These are phyloP conservation scores for Neoascia interrupta DNA, from an alignment of 2,888 invertebrate species.

Conservation along the genomic window DNA sequence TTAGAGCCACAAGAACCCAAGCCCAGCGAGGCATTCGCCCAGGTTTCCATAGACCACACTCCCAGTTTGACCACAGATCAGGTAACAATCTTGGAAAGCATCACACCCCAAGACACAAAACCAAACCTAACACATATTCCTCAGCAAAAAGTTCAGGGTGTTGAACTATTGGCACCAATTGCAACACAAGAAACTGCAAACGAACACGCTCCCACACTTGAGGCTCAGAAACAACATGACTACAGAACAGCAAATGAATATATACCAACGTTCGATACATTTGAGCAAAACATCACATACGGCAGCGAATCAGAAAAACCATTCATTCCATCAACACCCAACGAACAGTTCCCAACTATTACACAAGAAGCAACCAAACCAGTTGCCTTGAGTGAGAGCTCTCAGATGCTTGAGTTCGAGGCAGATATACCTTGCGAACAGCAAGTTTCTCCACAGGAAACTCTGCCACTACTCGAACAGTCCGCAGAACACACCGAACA, in stretches of 20 bases:
- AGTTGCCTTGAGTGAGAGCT: constrained; percentile 52
- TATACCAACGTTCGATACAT: constrained; percentile 48
- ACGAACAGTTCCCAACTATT: constrained; percentile 41
- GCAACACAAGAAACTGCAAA: constrained; percentile 51
- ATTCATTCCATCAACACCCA: constrained; percentile 40
- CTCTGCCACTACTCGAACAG: constrained; percentile 4
- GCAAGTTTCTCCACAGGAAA: constrained; percentile 10
- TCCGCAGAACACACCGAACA: constrained; percentile 27
- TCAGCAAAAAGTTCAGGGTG: constrained; percentile 52
- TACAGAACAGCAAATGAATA: constrained; percentile 46
- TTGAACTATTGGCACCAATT: constrained; percentile 49
- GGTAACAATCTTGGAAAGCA: constrained; percentile 57
- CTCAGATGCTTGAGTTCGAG: constrained; percentile 46
- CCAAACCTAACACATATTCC: constrained; percentile 37
- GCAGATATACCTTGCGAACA: constrained; percentile 24
- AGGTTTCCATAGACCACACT: constrained; percentile 30
- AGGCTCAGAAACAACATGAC: constrained; percentile 15
- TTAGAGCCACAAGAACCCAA: constrained; percentile 41
- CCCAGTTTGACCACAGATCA: constrained; percentile 45
- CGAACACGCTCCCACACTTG: constrained; percentile 58
- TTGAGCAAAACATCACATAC: constrained; percentile 49
- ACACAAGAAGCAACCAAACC: constrained; percentile 51
- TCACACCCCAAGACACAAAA: constrained; percentile 54
- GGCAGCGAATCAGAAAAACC: constrained; percentile 61
- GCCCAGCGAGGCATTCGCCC: constrained; percentile 17